These are phyloP conservation scores for Ceratosolen solmsi DNA, from an alignment of 1,140 invertebrate species.

Conservation along the genomic window DNA sequence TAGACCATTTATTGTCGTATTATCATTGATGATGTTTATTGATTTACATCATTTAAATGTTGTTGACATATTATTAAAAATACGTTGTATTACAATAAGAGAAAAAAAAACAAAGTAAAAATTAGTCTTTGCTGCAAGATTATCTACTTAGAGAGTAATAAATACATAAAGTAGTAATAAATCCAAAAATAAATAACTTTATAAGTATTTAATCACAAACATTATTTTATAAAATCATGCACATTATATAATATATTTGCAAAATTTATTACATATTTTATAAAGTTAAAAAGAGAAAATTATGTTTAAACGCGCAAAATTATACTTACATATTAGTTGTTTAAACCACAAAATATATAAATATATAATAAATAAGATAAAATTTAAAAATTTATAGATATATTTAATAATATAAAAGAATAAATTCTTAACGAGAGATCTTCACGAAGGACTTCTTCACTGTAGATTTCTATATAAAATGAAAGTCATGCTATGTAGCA, in stretches of 20 bases:
- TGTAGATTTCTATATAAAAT: background rate
- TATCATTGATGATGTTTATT: no score
- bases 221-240: background rate
- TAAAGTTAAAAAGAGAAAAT: background rate
- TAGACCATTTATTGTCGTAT: no score
- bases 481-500: no score
- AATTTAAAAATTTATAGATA: background rate
- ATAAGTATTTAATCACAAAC: background rate
- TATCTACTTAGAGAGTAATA: no score
- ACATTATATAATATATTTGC: background rate
- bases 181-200: background rate
- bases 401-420: background rate
- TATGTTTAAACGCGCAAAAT: background rate
- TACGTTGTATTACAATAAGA: no score
- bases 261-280: background rate
- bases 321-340: background rate
- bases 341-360: background rate
- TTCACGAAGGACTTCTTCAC: background rate
- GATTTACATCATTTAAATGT: no score
- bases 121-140: no score
- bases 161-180: no score
- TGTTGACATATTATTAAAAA: no score
- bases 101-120: no score
- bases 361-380: background rate
- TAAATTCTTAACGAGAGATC: background rate